Evolutionary conservation across 1,140 invertebrate genomes (phyloP).

Genomic region (Teleogryllus occipitalis): DNA sequence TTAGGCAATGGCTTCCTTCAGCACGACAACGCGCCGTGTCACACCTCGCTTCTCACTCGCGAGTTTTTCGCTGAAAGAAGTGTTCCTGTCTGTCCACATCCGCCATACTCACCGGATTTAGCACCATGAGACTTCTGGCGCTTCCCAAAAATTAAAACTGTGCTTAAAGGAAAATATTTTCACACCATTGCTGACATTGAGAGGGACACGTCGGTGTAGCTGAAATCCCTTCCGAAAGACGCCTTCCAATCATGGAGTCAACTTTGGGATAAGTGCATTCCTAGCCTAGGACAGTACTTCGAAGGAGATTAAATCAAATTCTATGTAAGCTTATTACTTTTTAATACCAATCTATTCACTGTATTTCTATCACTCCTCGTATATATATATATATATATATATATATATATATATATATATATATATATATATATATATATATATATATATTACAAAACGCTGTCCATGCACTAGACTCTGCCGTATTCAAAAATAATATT

Average conservation of each 20-base stretch:
- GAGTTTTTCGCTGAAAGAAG: conserved; percentile 28
- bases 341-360: neutral
- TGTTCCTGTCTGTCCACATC: conserved; percentile 27
- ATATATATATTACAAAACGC: too few relatives aligned
- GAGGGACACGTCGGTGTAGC: neutral
- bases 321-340: neutral
- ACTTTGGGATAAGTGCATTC: neutral
- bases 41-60: conserved; percentile 25
- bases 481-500: too few relatives aligned
- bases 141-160: conserved; percentile 28
- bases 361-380: neutral
- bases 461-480: too few relatives aligned
- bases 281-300: neutral
- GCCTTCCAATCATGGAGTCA: conserved; percentile 17
- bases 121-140: conserved; percentile 28
- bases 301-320: neutral
- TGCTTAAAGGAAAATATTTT: conserved; percentile 27
- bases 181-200: conserved; percentile 26
- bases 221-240: neutral
- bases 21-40: conserved; percentile 32
- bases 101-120: conserved; percentile 31
- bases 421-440: too few relatives aligned
- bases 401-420: too few relatives aligned
- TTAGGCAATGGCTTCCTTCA: conserved; percentile 25
- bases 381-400: too few relatives aligned